Evolutionary conservation across 2,888 invertebrate species (phyloP), one percentile per base, ranked within the genome.

Genomic region (Euspilapteryx auroguttella): DNA sequence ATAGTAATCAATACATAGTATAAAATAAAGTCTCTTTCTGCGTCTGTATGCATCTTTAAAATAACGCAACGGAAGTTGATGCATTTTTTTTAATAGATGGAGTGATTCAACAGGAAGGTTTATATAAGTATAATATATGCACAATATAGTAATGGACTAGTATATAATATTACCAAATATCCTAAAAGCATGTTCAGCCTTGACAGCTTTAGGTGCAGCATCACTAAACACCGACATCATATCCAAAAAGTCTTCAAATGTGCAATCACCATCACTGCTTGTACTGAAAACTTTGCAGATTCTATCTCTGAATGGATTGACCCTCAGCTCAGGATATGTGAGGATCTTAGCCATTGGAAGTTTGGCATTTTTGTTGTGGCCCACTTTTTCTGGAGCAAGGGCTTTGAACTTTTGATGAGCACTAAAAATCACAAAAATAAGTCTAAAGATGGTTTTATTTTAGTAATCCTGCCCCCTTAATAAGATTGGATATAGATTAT

Each of bases 201-300:
- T 96, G 0, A 96, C 89, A 37, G 90, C 87, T 44, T 91, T 87
- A 0, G 95, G 94, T 6, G 95, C 92, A 46, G 83, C 84, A 45
- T 94, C 92, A 52, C 93, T 91, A 44, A 96, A 92, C 11, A 94
- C 94, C 0, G 94, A 94, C 88, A 95, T 94, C 94, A 96, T 94
- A 48, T 96, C 95, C 3, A 96, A 77, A 51, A 94, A 96, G 57
- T 96, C 95, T 62, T 96, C 94, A 65, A 96, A 96, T 0, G 91
- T 92, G 54, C 94, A 88, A 55, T 93, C 90, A 3, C 94, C 94
- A 56, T 90, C 89, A 38, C 89, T 89, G 53, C 86, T 87, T 1
- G 89, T 89, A 53, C 89, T 90, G 44, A 91, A 90, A n/a, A 94
- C 90, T 55, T 89, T 87, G 49, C 94, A 94, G 37, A 96, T 93